Percentiles rank a stretch among this genome's conserved stretches.
Conservation (phyloP, 35 echinoderm and acorn worm genomes). For the Strongylocentrotus purpuratus region DNA sequence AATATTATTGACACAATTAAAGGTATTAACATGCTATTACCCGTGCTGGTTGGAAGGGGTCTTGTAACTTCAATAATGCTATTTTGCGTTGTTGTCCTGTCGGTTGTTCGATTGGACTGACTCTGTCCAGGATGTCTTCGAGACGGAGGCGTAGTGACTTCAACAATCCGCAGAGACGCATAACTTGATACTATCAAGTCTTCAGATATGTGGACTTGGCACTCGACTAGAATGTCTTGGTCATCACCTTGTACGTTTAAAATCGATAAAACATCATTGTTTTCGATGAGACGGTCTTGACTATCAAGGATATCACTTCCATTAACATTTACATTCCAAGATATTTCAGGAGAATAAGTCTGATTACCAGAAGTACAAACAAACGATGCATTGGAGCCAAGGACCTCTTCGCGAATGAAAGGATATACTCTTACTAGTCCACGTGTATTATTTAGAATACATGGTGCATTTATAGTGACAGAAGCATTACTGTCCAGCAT, state of each 20-base stretch:
- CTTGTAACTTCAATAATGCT: too few relatives aligned
- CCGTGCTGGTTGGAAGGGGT: too few relatives aligned
- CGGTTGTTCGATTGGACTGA: background rate
- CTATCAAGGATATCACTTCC: background rate
- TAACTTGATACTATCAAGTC: background rate
- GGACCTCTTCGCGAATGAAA: background rate
- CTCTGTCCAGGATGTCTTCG: background rate
- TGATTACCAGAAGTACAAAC: slow-evolving; percentile 15
- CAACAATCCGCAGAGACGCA: background rate
- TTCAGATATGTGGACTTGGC: background rate
- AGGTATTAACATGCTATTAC: background rate
- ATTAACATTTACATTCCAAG: background rate
- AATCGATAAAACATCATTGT: background rate
- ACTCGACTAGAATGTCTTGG: background rate
- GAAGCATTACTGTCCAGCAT: background rate
- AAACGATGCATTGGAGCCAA: background rate
- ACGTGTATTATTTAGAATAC: background rate
- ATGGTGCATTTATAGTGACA: background rate
- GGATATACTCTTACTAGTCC: background rate
- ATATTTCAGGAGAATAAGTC: background rate
- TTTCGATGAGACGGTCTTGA: background rate
- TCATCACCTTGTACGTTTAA: background rate
- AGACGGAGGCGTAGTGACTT: background rate
- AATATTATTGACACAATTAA: background rate
- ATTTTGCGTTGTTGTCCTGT: background rate